Conservation (phyloP, 1,140 invertebrate species). For the Drosophila sp. region DNA sequence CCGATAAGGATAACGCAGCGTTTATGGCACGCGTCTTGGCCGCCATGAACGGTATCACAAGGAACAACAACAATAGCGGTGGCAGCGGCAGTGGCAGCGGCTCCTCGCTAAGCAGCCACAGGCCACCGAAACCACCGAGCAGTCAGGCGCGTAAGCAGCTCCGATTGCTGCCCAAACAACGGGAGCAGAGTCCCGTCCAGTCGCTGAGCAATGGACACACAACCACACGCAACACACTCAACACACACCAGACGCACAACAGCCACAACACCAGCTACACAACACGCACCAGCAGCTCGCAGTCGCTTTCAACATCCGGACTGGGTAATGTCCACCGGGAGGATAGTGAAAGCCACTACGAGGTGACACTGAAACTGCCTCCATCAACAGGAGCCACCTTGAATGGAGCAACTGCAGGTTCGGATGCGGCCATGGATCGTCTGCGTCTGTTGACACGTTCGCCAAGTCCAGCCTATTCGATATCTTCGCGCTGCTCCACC, state of each 20-base stretch:
- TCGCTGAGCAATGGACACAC: conserved; percentile 62
- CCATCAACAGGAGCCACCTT: conserved; percentile 58
- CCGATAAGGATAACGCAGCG: conserved; percentile 56
- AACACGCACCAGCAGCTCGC: conserved; percentile 47
- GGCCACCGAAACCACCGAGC: conserved; percentile 67
- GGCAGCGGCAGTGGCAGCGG: conserved; percentile 48
- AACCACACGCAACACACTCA: conserved; percentile 4
- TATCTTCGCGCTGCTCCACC: conserved; percentile 67
- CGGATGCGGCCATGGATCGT: conserved; percentile 51
- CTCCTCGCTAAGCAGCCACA: conserved; percentile 61
- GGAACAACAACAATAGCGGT: conserved; percentile 56
- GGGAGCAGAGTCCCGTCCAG: conserved; percentile 70
- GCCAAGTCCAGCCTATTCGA: conserved; percentile 74
- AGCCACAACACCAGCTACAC: conserved; percentile 35
- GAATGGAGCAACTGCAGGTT: background rate
- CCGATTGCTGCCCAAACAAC: conserved; percentile 69
- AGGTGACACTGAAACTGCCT: conserved; percentile 78
- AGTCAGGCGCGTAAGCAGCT: conserved; percentile 73
- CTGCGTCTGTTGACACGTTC: conserved; percentile 69
- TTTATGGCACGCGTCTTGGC: conserved; percentile 72
- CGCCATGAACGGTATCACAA: conserved; percentile 72
- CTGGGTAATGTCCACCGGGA: conserved; percentile 50
- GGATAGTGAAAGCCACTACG: conserved; percentile 65
- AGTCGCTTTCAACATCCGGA: conserved; percentile 61
- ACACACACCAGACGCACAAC: conserved; percentile 9